Evolutionary conservation across 2,797 vertebrate species (phyloP).

Genomic region (Sylvilagus floridanus): DNA sequence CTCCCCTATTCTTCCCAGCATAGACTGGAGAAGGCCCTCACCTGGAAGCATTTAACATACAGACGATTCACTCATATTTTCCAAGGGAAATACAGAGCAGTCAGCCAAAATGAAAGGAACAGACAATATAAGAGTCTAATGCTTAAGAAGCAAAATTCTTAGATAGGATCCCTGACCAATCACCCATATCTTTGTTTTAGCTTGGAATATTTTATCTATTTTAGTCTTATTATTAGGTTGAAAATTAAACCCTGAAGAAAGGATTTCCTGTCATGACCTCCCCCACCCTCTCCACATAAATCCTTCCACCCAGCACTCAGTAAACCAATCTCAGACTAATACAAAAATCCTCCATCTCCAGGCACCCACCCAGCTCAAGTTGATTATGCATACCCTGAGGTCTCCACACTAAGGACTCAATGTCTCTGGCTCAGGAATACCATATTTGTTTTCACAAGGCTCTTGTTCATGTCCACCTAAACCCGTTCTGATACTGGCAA

Average conservation of each 20-base stretch:
- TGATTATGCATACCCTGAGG: rapidly evolving
- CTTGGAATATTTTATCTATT: background rate
- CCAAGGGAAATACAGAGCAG: background rate
- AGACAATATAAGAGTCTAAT: background rate
- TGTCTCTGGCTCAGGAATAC: background rate
- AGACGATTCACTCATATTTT: background rate
- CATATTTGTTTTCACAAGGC: background rate
- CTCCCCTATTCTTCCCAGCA: background rate
- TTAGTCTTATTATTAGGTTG: background rate
- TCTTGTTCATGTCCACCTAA: rapidly evolving
- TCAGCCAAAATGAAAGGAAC: background rate
- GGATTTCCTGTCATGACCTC: background rate
- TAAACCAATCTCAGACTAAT: rapidly evolving
- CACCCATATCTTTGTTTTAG: background rate
- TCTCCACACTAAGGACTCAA: rapidly evolving
- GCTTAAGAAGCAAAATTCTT: background rate
- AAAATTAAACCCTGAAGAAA: background rate
- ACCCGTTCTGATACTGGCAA: background rate
- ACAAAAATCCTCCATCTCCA: rapidly evolving
- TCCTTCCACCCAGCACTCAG: background rate
- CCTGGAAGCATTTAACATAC: background rate
- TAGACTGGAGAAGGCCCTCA: background rate
- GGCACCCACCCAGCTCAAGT: background rate
- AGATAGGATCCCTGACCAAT: background rate
- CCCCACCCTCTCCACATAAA: rapidly evolving